Evolutionary conservation across 2,797 vertebrate species (phyloP), one percentile per base, ranked within the genome.

Genomic region (Agapornis canus): DNA sequence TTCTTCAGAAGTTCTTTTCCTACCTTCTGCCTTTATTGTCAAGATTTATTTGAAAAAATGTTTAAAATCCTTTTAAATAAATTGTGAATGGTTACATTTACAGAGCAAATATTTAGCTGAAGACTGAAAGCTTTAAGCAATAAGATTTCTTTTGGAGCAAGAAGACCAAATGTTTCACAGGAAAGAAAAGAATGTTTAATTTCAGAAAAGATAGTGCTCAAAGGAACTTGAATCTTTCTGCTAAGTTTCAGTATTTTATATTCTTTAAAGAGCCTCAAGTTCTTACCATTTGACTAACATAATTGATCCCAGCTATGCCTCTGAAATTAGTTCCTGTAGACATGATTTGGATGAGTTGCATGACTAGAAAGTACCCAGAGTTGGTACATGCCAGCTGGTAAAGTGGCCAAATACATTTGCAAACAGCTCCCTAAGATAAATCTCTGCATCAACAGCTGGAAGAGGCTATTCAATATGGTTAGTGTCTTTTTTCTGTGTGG

Each of bases 361-460:
- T 77, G 86, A 90, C 60, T 78, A 39, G 40, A 89, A 82, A 39
- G 64, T 52, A 90, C 72, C 39, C 35, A 73, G 39, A 89, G 32
- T 78, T 75, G 82, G 92, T 93, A 96, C 96, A 96, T 92, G 93
- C 23, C 90, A 96, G 94, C 92, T 94, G 92, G 85, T 64, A 86
- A 89, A 96, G 90, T 60, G 94, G 56, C 85, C 82, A 90, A 80
- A 89, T 83, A 72, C 15, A 1, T 89, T 82, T 89, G 72, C 59
- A 95, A 93, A 94, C 43, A 84, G 52, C n/a, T 94, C 90, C 87
- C 72, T 52, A 78, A 79, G 82, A 83, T 81, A 89, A 92, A 92
- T 87, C 51, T 94, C 82, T 92, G 35, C 42, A 45, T 89, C 73
- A 96, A 49, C 96, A 96, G 92, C 96, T 97, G 94, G 88, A 96